Evolutionary conservation across 92 coral and sea anemone species (phyloP).

Genomic region (Palythoa caribaeorum): DNA sequence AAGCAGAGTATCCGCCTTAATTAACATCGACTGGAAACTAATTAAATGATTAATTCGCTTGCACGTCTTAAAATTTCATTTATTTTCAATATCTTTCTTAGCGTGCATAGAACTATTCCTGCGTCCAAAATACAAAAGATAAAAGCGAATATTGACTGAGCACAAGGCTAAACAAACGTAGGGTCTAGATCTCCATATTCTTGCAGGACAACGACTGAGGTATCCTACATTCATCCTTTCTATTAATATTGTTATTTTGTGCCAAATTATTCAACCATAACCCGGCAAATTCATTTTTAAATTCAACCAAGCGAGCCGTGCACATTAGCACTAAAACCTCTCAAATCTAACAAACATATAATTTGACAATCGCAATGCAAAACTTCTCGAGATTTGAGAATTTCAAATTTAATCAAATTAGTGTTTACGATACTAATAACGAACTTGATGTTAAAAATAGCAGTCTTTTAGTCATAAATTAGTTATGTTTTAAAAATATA

Average conservation of each 20-base stretch:
- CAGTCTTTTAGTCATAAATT: not conserved
- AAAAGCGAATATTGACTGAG: not conserved
- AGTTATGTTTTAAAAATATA: not conserved
- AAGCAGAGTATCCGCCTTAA: constrained; percentile 6
- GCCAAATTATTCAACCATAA: not conserved
- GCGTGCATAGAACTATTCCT: not conserved
- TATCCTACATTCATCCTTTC: not conserved
- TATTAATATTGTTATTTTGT: not conserved
- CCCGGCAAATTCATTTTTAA: not conserved
- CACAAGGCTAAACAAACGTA: not conserved
- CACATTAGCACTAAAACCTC: not conserved
- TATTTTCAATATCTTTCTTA: not conserved
- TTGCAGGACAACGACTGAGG: too few relatives aligned
- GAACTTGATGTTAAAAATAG: not conserved
- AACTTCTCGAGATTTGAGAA: not conserved
- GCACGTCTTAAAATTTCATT: constrained; percentile 14
- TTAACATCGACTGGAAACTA: constrained; percentile 21
- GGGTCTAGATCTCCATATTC: not conserved
- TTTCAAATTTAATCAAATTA: not conserved
- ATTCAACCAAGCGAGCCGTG: not conserved
- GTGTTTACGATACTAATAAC: not conserved
- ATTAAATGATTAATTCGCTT: constrained; percentile 33
- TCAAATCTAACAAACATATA: not conserved
- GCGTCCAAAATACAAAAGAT: too few relatives aligned
- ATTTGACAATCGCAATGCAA: not conserved